These are phyloP conservation scores for Cenopis cana DNA, from an alignment of 2,888 invertebrate species.

Conservation along the genomic window DNA sequence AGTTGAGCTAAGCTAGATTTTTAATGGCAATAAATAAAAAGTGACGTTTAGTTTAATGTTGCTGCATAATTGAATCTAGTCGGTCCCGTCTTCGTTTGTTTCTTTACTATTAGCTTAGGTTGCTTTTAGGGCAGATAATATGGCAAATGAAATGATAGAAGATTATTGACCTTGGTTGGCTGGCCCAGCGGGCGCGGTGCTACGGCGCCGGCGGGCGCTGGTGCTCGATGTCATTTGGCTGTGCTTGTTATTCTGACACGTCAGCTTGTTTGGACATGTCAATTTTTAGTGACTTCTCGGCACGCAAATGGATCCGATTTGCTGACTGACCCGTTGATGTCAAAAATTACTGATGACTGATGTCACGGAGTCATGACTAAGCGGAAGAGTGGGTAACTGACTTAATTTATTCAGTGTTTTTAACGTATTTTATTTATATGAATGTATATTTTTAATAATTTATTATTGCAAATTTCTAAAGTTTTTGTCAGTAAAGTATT, in stretches of 20 bases:
- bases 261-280: neutral
- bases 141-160: neutral
- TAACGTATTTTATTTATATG: constrained; percentile 13
- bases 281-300: neutral
- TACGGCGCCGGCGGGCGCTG: constrained; percentile 7
- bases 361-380: neutral
- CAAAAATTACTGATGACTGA: neutral
- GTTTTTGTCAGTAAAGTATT: neutral
- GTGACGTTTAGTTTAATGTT: too few species aligned
- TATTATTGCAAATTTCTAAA: constrained; percentile 5
- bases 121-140: too few species aligned
- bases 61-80: too few species aligned
- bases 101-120: too few species aligned
- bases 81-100: too few species aligned
- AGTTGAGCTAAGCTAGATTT: too few species aligned
- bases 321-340: neutral
- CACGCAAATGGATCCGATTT: neutral
- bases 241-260: constrained; percentile 12
- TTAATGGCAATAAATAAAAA: too few species aligned
- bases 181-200: constrained; percentile 10
- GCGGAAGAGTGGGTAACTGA: neutral
- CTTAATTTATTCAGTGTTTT: neutral
- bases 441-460: neutral
- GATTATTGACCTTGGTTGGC: neutral
- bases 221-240: constrained; percentile 34